Conservation (phyloP, 2,888 invertebrate genomes). For the Timema podura region DNA sequence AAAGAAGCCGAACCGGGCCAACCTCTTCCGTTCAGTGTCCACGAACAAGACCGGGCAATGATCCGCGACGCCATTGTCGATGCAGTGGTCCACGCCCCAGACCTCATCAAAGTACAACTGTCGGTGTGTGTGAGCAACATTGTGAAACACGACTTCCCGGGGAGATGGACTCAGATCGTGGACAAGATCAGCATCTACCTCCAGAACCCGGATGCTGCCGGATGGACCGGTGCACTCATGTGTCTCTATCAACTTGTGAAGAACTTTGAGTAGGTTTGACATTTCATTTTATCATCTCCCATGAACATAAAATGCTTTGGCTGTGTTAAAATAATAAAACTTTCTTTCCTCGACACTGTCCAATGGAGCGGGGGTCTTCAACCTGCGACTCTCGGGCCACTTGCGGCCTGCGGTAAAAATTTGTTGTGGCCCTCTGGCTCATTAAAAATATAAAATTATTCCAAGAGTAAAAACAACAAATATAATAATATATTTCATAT, state of each 20-base stretch:
- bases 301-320: too few species aligned
- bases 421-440: too few species aligned
- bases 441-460: too few species aligned
- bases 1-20: constrained; percentile 68
- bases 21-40: constrained; percentile 77
- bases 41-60: constrained; percentile 93
- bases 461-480: too few species aligned
- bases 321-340: too few species aligned
- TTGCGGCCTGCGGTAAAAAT: too few species aligned
- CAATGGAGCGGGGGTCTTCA: too few species aligned
- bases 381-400: too few species aligned
- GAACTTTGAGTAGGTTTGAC: constrained; percentile 62
- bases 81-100: constrained; percentile 89
- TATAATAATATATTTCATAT: too few species aligned
- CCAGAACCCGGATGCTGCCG: constrained; percentile 80
- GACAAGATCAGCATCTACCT: constrained; percentile 93
- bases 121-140: constrained; percentile 90
- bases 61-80: constrained; percentile 93
- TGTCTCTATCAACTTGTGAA: constrained; percentile 93
- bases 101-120: constrained; percentile 83
- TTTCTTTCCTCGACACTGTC: too few species aligned
- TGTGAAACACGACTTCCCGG: constrained; percentile 93
- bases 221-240: constrained; percentile 88
- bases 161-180: constrained; percentile 90
- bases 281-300: too few species aligned